Base-by-base conservation (phyloP, 2,797 vertebrate species). In the Sarcoramphus papa region DNA sequence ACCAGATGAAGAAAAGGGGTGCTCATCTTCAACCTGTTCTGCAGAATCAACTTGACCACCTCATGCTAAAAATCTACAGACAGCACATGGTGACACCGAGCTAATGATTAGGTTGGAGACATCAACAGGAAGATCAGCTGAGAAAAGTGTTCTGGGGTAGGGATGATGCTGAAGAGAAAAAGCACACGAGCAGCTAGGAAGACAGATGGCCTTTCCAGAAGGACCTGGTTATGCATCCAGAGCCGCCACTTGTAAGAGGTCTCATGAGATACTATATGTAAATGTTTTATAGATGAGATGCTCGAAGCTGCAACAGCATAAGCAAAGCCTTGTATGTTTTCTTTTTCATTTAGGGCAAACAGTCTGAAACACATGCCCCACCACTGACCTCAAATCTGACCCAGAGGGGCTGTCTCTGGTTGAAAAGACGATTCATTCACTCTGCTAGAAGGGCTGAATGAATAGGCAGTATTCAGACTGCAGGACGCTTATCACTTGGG, bases 391-490 rank as follows among this genome's bases (percentile, higher is more conserved):
- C 85, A 20, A 48, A 54, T 95, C 91, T 63, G 94, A 96, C 94
- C 96, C 94, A 89, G 85, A 95, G 95, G 97, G 94, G 82, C 93
- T 97, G 80, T 92, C 82, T 91, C 50, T 93, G 87, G 18, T 72
- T 95, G 81, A 92, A 93, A 92, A 97, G 87, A 92, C 95, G 82
- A 93, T 95, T 97, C 96, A 88, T 95, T 97, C 81, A 89, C 62
- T 86, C 60, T 68, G 91, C 90, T 70, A 86, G 88, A 60, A 92
- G 90, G 94, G 76, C 18, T 96, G 92, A 94, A 96, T 95, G 96
- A 95, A 97, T 95, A 97, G 96, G 92, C 92, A 90, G 82, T 76
- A 91, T 95, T 95, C 95, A 97, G 59, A 28, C 77, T 60, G 70
- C 56, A 87, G 59, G 97, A 86, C 35, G 35, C 84, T 95, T 95